Conservation (phyloP, 2,113 vertebrate species). For the Turnix velox region DNA sequence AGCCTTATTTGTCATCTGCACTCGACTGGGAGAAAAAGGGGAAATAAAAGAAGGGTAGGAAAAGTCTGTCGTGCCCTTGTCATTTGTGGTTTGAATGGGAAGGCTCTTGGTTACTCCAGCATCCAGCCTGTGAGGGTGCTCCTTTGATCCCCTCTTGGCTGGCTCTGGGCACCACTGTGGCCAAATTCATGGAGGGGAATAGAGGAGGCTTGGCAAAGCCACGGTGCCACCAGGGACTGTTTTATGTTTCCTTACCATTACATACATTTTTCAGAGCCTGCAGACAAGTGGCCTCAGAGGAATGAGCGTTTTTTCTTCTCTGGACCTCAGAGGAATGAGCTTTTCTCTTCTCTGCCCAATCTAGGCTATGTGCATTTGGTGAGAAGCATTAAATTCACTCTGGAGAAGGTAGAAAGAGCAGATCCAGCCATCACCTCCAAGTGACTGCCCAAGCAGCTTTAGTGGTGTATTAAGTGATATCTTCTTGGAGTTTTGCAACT, state of each 20-base stretch:
- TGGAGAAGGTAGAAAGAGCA: neutral
- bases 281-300: neutral
- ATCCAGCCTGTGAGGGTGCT: neutral
- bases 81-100: neutral
- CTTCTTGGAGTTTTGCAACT: fast-evolving
- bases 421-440: neutral
- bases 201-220: neutral
- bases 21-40: neutral
- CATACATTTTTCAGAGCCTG: neutral
- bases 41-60: neutral
- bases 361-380: neutral
- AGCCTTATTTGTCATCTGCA: slow-evolving; percentile 46
- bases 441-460: neutral
- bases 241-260: neutral
- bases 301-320: neutral
- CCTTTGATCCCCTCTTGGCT: neutral
- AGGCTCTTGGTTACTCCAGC: neutral
- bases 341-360: neutral
- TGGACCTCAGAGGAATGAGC: neutral
- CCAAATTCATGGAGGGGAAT: neutral
- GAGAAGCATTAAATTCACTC: neutral
- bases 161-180: neutral
- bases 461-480: neutral
- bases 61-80: neutral
- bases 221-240: neutral